Conservation (phyloP, 2,797 vertebrate genomes). For the Lepidocolaptes lacrymiger region DNA sequence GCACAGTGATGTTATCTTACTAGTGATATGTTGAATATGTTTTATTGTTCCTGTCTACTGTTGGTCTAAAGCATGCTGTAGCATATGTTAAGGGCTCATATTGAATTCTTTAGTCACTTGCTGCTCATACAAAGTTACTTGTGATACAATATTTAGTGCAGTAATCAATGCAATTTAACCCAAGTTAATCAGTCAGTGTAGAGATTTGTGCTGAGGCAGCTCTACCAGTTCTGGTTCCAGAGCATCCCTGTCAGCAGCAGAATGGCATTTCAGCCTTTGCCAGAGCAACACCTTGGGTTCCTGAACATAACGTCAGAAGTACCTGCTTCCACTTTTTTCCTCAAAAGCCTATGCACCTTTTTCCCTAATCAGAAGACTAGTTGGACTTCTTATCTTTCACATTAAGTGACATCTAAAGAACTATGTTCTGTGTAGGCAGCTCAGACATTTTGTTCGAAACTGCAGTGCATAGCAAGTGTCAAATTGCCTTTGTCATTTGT, state of each 20-base stretch:
- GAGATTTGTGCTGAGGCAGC: background rate
- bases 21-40: background rate
- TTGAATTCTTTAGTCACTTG: background rate
- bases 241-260: background rate
- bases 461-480: rapidly evolving
- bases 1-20: background rate
- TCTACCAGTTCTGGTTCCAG: background rate
- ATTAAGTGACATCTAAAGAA: background rate
- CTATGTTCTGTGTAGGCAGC: background rate
- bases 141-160: background rate
- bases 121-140: background rate
- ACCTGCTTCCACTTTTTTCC: background rate
- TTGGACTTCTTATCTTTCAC: background rate
- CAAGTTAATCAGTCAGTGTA: background rate
- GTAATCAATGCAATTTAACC: background rate
- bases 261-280: rapidly evolving
- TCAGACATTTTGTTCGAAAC: background rate
- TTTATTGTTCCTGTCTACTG: background rate
- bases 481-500: background rate
- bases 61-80: background rate
- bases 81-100: rapidly evolving
- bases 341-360: background rate
- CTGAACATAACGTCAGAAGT: background rate
- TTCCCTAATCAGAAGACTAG: background rate
- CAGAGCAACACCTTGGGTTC: background rate